phyloP scores from a whole-genome alignment of 2,888 invertebrate genomes.

The Aphodius sticticus region DNA sequence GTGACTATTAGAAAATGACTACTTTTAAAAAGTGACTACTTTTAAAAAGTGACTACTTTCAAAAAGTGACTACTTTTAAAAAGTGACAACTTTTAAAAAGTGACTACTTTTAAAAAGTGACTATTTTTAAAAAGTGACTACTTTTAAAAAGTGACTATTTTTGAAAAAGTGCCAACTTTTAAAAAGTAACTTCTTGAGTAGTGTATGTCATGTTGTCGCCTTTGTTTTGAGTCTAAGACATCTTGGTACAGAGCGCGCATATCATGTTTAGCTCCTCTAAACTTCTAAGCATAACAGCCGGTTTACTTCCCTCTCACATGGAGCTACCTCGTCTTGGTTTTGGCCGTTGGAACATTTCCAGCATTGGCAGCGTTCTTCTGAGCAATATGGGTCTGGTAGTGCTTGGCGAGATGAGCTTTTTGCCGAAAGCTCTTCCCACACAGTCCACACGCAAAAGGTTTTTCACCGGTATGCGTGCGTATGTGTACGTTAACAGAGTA shows the following conservation, averaged over 20 bases:
- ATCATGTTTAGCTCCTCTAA: constrained; percentile 26
- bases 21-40: too few species aligned
- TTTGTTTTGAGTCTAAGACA: not conserved
- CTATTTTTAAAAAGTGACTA: too few species aligned
- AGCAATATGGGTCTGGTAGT: constrained; percentile 91
- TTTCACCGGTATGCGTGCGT: constrained; percentile 97
- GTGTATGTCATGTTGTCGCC: not conserved
- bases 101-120: too few species aligned
- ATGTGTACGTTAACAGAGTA: constrained; percentile 98
- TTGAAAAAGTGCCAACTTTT: too few species aligned
- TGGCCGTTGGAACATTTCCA: constrained; percentile 62
- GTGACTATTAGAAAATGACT: too few species aligned
- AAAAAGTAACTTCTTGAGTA: not conserved
- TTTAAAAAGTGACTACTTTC: too few species aligned
- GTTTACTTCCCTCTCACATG: constrained; percentile 23
- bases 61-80: too few species aligned
- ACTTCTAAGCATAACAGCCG: constrained; percentile 24
- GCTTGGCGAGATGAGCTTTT: constrained; percentile 91
- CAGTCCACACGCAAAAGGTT: constrained; percentile 93
- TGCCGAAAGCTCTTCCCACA: constrained; percentile 94
- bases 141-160: too few species aligned
- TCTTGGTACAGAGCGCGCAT: constrained; percentile 24
- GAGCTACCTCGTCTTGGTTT: constrained; percentile 59
- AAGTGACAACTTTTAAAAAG: too few species aligned
- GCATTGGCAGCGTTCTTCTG: constrained; percentile 79